Evolutionary conservation across 37 sponge, comb jelly and placozoan species (phyloP).

Genomic region (Agelas oroides): DNA sequence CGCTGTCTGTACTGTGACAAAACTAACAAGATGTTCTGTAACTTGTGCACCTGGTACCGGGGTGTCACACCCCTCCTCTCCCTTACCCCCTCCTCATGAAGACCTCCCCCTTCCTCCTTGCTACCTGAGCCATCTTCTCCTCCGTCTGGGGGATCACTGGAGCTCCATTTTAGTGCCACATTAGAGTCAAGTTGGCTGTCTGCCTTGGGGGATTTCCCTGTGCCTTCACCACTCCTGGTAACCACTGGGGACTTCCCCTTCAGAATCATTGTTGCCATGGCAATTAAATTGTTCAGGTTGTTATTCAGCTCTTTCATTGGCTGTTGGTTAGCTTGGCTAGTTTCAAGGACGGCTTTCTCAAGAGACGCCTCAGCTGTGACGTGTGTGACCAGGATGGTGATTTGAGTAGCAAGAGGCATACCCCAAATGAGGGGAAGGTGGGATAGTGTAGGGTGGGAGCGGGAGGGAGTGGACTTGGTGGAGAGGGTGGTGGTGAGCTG

Average conservation of each 20-base stretch:
- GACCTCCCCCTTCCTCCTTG: neutral
- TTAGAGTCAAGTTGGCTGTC: neutral
- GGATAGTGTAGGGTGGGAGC: slow-evolving; percentile 8
- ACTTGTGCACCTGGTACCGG: neutral
- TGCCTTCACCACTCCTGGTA: neutral
- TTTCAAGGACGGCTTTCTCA: slow-evolving; percentile 12
- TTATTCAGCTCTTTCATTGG: slow-evolving; percentile 5
- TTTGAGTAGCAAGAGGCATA: slow-evolving; percentile 4
- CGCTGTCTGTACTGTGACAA: slow-evolving; percentile 5
- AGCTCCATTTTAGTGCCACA: neutral
- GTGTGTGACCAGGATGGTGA: slow-evolving; percentile 27
- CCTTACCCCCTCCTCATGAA: neutral
- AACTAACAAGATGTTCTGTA: slow-evolving; percentile 31
- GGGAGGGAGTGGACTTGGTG: neutral
- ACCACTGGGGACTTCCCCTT: neutral
- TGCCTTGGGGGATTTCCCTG: neutral
- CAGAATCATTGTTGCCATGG: neutral
- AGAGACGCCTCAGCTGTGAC: slow-evolving; percentile 19
- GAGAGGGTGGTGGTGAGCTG: slow-evolving; percentile 38
- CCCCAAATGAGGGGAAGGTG: slow-evolving; percentile 42
- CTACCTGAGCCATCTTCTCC: neutral
- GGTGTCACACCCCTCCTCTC: neutral
- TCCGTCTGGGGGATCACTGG: neutral
- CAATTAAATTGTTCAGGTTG: neutral
- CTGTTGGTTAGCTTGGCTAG: neutral